Conservation (phyloP, 2,888 invertebrate species). For the Cheiracanthium punctorium region DNA sequence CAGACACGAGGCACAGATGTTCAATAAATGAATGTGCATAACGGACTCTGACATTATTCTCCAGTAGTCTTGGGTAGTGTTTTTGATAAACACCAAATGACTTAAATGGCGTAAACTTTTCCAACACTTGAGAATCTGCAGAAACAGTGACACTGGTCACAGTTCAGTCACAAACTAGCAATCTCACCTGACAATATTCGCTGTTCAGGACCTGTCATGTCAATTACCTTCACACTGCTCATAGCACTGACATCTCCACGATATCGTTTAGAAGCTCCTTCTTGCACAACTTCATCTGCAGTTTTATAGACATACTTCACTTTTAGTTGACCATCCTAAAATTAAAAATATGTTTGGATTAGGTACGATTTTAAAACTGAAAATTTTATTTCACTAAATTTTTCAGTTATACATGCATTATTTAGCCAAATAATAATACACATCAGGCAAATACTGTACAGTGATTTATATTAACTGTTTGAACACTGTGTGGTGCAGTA, state of each 20-base stretch:
- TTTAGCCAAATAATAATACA: no score
- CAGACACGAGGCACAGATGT: no score
- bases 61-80: no score
- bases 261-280: slow-evolving; percentile 79
- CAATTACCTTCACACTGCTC: slow-evolving; percentile 95
- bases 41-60: no score
- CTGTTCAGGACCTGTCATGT: slow-evolving; percentile 98
- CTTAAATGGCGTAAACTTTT: slow-evolving; percentile 20
- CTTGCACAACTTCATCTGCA: slow-evolving; percentile 91
- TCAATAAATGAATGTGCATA: no score
- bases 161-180: slow-evolving; percentile 43
- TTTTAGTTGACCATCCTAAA: slow-evolving; percentile 72
- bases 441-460: no score
- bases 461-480: no score
- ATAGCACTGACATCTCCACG: slow-evolving; percentile 72
- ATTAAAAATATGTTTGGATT: slow-evolving; percentile 9
- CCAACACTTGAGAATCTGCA: not conserved
- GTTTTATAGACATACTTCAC: slow-evolving; percentile 88
- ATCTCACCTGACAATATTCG: slow-evolving; percentile 81
- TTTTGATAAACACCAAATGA: slow-evolving; percentile 74
- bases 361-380: no score
- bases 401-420: no score
- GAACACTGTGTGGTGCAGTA: no score
- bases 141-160: slow-evolving; percentile 47
- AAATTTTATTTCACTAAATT: no score